Percentiles rank a stretch among this genome's conserved stretches.
Conservation (phyloP, 1,140 invertebrate genomes). For the Drosophila gunungcola region DNA sequence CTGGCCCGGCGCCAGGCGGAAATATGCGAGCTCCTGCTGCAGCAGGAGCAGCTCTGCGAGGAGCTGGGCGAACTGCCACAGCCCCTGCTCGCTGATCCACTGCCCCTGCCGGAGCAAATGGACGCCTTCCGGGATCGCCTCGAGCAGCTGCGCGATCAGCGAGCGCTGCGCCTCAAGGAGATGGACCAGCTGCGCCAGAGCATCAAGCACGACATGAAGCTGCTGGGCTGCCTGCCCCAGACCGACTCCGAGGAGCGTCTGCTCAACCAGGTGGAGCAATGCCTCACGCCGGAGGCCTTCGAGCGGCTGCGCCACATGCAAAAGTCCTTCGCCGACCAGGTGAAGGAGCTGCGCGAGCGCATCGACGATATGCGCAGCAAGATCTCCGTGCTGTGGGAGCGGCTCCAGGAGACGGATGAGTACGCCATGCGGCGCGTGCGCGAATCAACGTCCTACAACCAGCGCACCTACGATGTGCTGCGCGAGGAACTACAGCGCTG, state of each 20-base stretch:
- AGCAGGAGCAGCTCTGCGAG: constrained; percentile 68
- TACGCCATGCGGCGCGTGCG: constrained; percentile 36
- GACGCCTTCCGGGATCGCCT: constrained; percentile 51
- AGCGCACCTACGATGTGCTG: constrained; percentile 86
- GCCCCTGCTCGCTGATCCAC: constrained; percentile 59
- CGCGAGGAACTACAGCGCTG: constrained; percentile 87
- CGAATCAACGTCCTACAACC: constrained; percentile 70
- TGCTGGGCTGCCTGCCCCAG: constrained; percentile 44
- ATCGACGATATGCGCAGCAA: constrained; percentile 85
- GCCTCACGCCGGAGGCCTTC: constrained; percentile 56
- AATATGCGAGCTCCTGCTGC: constrained; percentile 62
- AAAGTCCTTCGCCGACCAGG: constrained; percentile 43
- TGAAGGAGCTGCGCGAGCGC: constrained; percentile 80
- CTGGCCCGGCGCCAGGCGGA: constrained; percentile 46
- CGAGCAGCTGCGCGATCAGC: constrained; percentile 30
- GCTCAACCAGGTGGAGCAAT: constrained; percentile 59
- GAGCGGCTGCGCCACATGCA: constrained; percentile 47
- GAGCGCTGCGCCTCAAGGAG: constrained; percentile 31
- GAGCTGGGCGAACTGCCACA: constrained; percentile 59
- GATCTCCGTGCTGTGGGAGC: constrained; percentile 87
- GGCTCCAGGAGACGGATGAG: constrained; percentile 84
- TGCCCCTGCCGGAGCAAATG: constrained; percentile 56
- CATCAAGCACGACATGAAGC: constrained; percentile 58
- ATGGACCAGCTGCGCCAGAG: constrained; percentile 45
- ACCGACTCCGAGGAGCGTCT: constrained; percentile 58